Conservation (phyloP, 2,888 invertebrate species). For the Megastigmus dorsalis region DNA sequence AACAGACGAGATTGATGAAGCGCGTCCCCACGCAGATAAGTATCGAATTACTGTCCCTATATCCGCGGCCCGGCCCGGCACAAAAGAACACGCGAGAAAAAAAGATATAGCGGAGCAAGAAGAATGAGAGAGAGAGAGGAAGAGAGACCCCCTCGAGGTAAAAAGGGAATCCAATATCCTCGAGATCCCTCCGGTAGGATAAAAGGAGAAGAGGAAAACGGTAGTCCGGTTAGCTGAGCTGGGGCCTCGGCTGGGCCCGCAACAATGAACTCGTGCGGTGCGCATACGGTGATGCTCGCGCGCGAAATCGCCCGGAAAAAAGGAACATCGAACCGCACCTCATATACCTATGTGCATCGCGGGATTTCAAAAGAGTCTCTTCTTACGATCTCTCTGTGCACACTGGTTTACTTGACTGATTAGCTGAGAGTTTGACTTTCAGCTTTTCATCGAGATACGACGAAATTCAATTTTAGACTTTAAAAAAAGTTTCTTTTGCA, state of each 20-base stretch:
- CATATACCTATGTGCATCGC: background rate
- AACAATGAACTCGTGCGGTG: constrained; percentile 15
- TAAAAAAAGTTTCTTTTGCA: too few relatives aligned
- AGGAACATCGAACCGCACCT: constrained; percentile 12
- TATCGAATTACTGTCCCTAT: constrained; percentile 39
- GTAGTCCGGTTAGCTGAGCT: constrained; percentile 20
- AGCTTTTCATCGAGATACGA: background rate
- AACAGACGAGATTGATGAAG: constrained; percentile 39
- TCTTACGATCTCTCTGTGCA: constrained; percentile 11
- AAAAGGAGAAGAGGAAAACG: constrained; percentile 9
- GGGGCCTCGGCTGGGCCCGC: background rate
- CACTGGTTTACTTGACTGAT: background rate
- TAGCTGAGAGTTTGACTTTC: background rate
- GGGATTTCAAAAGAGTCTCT: constrained; percentile 19
- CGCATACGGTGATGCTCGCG: too few relatives aligned
- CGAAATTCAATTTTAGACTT: too few relatives aligned
- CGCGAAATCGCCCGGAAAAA: constrained; percentile 34
- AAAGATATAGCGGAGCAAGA: background rate
- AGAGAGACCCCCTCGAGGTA: background rate
- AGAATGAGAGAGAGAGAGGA: background rate
- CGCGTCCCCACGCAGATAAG: constrained; percentile 17
- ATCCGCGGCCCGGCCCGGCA: constrained; percentile 6
- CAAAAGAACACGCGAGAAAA: constrained; percentile 3
- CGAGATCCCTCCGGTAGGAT: constrained; percentile 22
- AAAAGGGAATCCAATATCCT: constrained; percentile 38